Percentiles rank a stretch among this genome's conserved stretches.
phyloP scores from a whole-genome alignment of 2,888 invertebrate genomes.

The Unio pictorum region DNA sequence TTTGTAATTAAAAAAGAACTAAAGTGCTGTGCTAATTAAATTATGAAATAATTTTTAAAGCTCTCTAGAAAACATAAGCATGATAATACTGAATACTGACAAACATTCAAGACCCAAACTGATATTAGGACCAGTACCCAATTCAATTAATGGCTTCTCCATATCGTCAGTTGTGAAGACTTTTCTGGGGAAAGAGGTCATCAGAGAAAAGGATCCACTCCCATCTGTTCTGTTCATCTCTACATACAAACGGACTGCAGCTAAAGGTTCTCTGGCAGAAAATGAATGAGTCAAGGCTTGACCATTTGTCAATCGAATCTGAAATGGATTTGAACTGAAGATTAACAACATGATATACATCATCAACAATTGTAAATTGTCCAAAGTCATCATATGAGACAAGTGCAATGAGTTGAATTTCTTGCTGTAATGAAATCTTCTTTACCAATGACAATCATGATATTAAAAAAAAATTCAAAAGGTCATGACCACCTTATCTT shows the following conservation, averaged over 20 bases:
- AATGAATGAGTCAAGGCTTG: constrained; percentile 83
- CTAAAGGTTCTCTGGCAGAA: constrained; percentile 88
- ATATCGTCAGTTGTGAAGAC: constrained; percentile 90
- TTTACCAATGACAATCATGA: too few species aligned
- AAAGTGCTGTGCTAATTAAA: too few species aligned
- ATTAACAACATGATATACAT: background rate
- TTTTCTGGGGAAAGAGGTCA: constrained; percentile 93
- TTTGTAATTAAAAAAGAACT: too few species aligned
- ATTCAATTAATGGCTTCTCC: constrained; percentile 85
- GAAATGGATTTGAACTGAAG: constrained; percentile 27
- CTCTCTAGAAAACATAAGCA: background rate
- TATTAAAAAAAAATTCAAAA: too few species aligned
- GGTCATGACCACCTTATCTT: too few species aligned
- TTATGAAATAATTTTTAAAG: background rate
- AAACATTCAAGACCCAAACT: background rate
- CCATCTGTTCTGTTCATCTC: constrained; percentile 85
- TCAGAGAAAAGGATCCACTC: constrained; percentile 81
- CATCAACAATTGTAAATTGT: too few species aligned
- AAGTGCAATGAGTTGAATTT: too few species aligned
- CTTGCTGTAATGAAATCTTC: too few species aligned
- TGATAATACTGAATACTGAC: background rate
- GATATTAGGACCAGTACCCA: constrained; percentile 76
- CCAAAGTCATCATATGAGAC: too few species aligned
- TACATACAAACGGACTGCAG: constrained; percentile 90
- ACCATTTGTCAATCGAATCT: constrained; percentile 86